Evolutionary conservation across 1,140 invertebrate species (phyloP).

Genomic region (Papilio helenus): DNA sequence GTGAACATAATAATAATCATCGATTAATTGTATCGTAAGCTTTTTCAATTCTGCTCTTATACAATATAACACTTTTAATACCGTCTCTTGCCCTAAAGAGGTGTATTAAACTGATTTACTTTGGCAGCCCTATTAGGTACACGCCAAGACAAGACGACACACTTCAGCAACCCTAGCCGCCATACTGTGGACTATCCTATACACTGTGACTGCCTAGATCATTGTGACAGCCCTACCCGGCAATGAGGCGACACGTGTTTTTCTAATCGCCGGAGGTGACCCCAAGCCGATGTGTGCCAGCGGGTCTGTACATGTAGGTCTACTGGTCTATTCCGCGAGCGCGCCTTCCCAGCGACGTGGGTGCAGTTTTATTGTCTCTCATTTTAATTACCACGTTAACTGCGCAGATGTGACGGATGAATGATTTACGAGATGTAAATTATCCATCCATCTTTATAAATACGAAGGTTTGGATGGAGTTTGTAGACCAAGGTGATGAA

Average conservation of each 20-base stretch:
- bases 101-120: slow-evolving; percentile 9
- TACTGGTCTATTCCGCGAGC: slow-evolving; percentile 29
- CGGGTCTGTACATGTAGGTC: slow-evolving; percentile 65
- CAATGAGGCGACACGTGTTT: slow-evolving; percentile 47
- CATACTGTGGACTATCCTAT: not conserved
- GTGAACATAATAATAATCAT: no score
- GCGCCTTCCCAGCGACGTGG: slow-evolving; percentile 55
- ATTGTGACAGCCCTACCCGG: slow-evolving; percentile 20
- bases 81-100: not conserved
- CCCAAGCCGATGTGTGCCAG: slow-evolving; percentile 60
- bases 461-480: no score
- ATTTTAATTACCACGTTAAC: slow-evolving; percentile 24
- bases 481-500: no score
- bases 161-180: not conserved
- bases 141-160: not conserved
- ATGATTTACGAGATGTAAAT: slow-evolving; percentile 40
- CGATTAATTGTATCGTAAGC: no score
- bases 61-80: not conserved
- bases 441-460: no score
- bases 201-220: not conserved
- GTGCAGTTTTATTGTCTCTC: slow-evolving; percentile 61
- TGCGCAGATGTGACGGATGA: not conserved
- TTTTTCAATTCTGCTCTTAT: not conserved
- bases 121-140: not conserved
- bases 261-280: slow-evolving; percentile 53